A percentile compares a stretch with the other conserved stretches of the same genome.
These are phyloP conservation scores for Nomada ruficornis DNA, from an alignment of 2,888 invertebrate species.

Conservation along the genomic window DNA sequence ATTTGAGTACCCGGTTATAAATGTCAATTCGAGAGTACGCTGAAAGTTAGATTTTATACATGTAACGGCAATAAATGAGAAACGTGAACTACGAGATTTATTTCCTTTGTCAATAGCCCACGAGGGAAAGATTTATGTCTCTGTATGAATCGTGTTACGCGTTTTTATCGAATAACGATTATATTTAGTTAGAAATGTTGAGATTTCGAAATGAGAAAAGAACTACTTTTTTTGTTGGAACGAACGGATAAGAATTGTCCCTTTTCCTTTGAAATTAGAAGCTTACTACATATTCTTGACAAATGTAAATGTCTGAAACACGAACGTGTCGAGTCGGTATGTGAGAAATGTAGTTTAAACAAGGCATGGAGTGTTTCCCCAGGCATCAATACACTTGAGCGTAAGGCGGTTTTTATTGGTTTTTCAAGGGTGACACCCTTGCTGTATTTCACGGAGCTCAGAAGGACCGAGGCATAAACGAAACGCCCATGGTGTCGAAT, in stretches of 20 bases:
- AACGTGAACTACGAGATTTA: not conserved
- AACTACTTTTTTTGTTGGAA: not conserved
- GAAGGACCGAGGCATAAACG: conserved; percentile 47
- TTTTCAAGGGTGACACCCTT: conserved; percentile 57
- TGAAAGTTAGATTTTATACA: too few species aligned
- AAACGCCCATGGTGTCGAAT: conserved; percentile 54
- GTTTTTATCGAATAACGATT: too few species aligned
- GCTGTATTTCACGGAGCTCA: conserved; percentile 14
- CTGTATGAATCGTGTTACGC: not conserved
- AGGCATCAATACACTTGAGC: conserved; percentile 20
- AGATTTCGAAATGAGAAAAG: not conserved
- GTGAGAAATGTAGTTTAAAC: not conserved
- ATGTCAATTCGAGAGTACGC: too few species aligned
- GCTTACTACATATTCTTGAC: not conserved
- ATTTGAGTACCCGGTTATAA: too few species aligned
- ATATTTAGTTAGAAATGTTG: too few species aligned
- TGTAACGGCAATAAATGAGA: not conserved
- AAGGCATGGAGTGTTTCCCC: not conserved
- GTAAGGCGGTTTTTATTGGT: conserved; percentile 54
- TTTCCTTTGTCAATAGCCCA: not conserved
- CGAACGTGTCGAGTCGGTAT: not conserved
- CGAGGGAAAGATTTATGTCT: not conserved
- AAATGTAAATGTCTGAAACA: not conserved
- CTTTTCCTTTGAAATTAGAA: not conserved
- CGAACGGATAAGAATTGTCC: too few species aligned